Conservation (phyloP, 2,113 vertebrate species). For the Gopherus flavomarginatus region DNA sequence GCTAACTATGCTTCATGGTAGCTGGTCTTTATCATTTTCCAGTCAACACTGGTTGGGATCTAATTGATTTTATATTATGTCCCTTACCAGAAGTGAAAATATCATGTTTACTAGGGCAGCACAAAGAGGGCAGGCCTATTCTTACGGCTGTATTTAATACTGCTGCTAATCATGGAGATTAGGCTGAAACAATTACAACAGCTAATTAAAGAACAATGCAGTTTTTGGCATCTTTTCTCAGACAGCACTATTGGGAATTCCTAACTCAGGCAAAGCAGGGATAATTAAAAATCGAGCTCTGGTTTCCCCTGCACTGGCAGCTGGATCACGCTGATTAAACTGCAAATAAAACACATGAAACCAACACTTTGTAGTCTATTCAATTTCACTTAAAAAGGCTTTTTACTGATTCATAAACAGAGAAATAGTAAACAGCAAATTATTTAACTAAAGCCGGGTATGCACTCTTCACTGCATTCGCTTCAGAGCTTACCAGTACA, state of each 20-base stretch:
- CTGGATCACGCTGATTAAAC: constrained; percentile 85
- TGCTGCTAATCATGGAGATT: constrained; percentile 87
- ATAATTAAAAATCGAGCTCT: constrained; percentile 84
- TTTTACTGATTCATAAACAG: constrained; percentile 81
- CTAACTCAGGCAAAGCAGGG: constrained; percentile 82
- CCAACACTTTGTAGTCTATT: constrained; percentile 81
- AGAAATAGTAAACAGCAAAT: constrained; percentile 72
- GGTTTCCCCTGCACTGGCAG: constrained; percentile 74
- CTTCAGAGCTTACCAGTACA: background rate
- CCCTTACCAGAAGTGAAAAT: constrained; percentile 77
- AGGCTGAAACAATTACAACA: constrained; percentile 87
- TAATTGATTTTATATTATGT: constrained; percentile 78
- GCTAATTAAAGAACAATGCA: constrained; percentile 89
- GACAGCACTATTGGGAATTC: constrained; percentile 81
- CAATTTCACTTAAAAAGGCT: constrained; percentile 83
- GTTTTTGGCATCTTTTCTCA: constrained; percentile 83
- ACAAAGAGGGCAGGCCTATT: constrained; percentile 78
- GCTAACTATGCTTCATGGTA: constrained; percentile 48
- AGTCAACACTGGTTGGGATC: constrained; percentile 68
- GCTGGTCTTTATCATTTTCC: constrained; percentile 69
- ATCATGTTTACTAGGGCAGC: constrained; percentile 78
- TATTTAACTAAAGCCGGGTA: constrained; percentile 71
- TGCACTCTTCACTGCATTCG: background rate
- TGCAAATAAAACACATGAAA: constrained; percentile 83
- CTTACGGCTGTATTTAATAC: constrained; percentile 86